Base-by-base conservation (phyloP, 2,888 invertebrate species). In the Apotomis capreana region DNA sequence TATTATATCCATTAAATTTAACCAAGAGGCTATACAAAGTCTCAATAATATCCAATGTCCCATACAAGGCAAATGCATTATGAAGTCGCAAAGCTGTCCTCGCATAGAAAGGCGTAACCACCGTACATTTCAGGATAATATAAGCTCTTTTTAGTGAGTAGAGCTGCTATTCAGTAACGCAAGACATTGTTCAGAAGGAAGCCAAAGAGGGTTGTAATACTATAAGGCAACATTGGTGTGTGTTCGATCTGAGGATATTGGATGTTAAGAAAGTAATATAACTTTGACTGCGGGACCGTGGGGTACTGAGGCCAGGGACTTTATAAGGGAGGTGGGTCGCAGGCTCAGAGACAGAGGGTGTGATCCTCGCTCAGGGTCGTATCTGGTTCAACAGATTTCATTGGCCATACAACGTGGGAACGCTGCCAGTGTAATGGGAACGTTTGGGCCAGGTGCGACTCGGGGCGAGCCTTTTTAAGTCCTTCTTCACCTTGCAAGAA, bases 51-150 rank as follows among this genome's bases (percentile, higher is more conserved):
- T 63, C 63, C 52, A n/a, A 46, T 15, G 51, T 51, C 58, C 49
- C 44, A 54, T 60, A 61, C 65, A 36, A 46, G 44, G 46, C 61
- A 69, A 61, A 54, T 55, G 68, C 61, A 68, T 55, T 61, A 68
- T 40, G 54, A 54, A 65, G 46, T 36, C 36, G 44, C 0, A 46
- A 61, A 57, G 8, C 49, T 9, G 8, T 49, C 9, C 36, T 55
- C 4, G 4, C 4, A 37, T 2, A 58, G 12, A 37, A 58, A 1
- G 6, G 58, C 58, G 37, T 58, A 37, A 37, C 5, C 5, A n/a
- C 12, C 36, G 37, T 37, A 1, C n/a, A 12, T 3, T 58, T n/a
- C 3, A 1, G 5, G 5, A 10, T 3, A 12, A 58, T 10, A 37
- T 58, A 58, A n/a, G 10, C 0, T n/a, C 6, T 58, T 37, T 12